Base-by-base conservation (phyloP, 35 echinoderm and acorn worm species). In the Diadema setosum region DNA sequence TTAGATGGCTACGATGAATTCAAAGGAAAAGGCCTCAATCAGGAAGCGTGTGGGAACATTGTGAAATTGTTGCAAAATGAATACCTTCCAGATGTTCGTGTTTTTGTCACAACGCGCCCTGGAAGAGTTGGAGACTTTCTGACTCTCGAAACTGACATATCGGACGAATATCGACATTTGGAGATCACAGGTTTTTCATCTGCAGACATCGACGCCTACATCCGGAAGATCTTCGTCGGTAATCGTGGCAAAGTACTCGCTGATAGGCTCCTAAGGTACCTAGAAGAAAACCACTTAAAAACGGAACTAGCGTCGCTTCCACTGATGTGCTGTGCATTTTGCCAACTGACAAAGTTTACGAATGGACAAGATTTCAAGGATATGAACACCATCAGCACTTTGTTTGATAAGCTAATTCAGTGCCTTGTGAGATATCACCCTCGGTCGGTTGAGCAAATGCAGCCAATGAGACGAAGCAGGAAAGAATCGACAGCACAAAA, bases 1-100 rank as follows among this genome's bases (percentile, higher is more conserved):
- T 32, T 90, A 27, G 88, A 90, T 75, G 88, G 88, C 4, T 90
- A 90, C 49, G 88, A 90, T 59, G 88, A 90, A 26, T 90, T 90
- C 74, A 90, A 64, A 83, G 56, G 74, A 25, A 70, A 65, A 29
- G 88, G 88, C 32, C 41, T 70, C 20, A 45, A 74, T 46, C 56
- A 65, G 15, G 80, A 39, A 15, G 40, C 59, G 21, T 42, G 58
- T 83, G 81, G 88, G 11, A 83, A 82, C 23, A 39, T 90, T 30
- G 80, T 90, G 11, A 43, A 83, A 35, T 83, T 90, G 42, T 27
- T 90, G 17, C 45, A 60, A 27, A 83, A 83, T 25, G 63, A 84
- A 32, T 69, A 50, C 44, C 29, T 90, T 14, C 39, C 49, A 11
- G 24, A 30, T 20, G 82, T 81, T 21, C 58, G 56, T 15, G 39